phyloP scores from a whole-genome alignment of 2,113 vertebrate genomes.

The Lycaon pictus region DNA sequence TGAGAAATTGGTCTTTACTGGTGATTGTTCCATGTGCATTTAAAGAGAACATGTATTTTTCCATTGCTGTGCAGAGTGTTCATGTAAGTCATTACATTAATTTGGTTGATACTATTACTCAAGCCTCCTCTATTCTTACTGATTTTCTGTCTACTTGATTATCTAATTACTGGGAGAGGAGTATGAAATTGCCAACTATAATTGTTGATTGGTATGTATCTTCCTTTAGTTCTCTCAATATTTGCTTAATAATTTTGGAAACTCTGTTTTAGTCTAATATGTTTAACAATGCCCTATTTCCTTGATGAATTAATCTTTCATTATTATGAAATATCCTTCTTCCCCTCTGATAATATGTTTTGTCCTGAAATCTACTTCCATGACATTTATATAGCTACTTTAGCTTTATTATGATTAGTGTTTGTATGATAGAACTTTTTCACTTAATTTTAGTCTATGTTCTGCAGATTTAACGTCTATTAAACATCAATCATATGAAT shows the following conservation, averaged over 20 bases:
- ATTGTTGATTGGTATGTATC: not conserved
- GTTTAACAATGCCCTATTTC: not conserved
- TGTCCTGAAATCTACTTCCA: not conserved
- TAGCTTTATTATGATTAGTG: not conserved
- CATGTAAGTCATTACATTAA: not conserved
- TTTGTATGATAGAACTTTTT: not conserved
- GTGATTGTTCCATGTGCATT: not conserved
- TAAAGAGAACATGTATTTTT: not conserved
- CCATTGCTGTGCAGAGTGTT: not conserved
- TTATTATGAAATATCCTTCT: not conserved
- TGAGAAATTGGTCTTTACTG: not conserved
- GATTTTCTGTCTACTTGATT: not conserved
- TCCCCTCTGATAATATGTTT: not conserved
- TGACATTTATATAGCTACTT: not conserved
- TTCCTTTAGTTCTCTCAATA: not conserved
- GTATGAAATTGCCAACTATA: not conserved
- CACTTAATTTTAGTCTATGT: not conserved
- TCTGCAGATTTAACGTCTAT: not conserved
- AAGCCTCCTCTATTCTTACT: not conserved
- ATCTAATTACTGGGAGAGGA: not conserved
- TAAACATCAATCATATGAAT: not conserved
- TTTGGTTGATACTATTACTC: not conserved
- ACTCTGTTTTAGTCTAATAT: not conserved
- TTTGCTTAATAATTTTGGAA: constrained; percentile 12
- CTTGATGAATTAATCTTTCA: not conserved